phyloP scores from a whole-genome alignment of 2,113 vertebrate species.

The Osmerus mordax region DNA sequence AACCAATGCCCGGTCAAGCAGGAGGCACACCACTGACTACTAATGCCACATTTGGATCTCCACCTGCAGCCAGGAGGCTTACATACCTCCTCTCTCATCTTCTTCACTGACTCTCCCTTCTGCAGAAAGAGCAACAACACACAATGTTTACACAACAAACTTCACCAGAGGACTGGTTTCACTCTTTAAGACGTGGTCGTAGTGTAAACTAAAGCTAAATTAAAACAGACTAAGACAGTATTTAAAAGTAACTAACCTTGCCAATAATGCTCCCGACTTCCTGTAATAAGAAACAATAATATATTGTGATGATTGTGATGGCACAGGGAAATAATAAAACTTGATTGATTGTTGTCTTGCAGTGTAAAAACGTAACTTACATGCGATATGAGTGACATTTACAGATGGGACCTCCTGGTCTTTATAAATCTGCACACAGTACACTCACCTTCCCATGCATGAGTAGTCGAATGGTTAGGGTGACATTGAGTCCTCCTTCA shows the following conservation, averaged over 20 bases:
- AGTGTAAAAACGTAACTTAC: too few species aligned
- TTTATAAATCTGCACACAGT: not conserved
- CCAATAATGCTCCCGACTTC: constrained; percentile 83
- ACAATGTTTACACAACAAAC: constrained; percentile 32
- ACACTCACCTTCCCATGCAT: constrained; percentile 92
- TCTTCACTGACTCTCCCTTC: constrained; percentile 99
- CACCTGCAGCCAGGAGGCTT: not conserved
- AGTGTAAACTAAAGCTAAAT: not conserved
- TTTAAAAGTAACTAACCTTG: constrained; percentile 63
- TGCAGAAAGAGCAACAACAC: constrained; percentile 46
- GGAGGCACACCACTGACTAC: not conserved
- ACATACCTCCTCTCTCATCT: constrained; percentile 96
- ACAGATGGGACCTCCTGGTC: not conserved
- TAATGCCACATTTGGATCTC: not conserved
- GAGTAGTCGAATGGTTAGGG: constrained; percentile 95
- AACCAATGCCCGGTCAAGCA: not conserved
- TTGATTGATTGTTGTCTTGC: not conserved
- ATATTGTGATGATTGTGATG: not conserved
- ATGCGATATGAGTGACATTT: not conserved
- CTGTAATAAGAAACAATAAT: constrained; percentile 44
- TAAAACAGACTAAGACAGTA: not conserved
- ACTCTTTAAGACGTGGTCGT: too few species aligned
- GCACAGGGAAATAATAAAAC: not conserved
- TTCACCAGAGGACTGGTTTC: not conserved
- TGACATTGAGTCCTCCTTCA: constrained; percentile 98